These are phyloP conservation scores for Phylloscopus trochiloides DNA, from an alignment of 2,113 vertebrate genomes.

Conservation along the genomic window DNA sequence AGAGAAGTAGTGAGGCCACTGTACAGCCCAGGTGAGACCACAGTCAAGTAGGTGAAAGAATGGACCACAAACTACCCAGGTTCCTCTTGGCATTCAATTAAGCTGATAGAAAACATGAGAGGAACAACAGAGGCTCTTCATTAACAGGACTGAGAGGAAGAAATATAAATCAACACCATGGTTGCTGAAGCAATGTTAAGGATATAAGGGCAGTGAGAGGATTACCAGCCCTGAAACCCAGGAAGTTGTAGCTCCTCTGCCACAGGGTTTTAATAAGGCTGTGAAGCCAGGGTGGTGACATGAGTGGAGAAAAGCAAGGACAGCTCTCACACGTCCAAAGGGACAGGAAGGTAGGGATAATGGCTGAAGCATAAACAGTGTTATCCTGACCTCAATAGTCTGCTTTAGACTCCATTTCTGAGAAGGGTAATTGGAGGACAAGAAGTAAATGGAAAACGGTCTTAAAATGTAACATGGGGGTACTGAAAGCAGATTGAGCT, in stretches of 20 bases:
- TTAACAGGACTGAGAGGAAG: background rate
- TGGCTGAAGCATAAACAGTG: background rate
- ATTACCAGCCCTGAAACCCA: background rate
- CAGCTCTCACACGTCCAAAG: accelerated
- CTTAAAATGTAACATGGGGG: background rate
- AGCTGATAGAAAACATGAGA: background rate
- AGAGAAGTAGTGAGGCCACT: background rate
- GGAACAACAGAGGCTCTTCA: background rate
- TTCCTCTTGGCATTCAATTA: background rate
- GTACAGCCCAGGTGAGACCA: background rate
- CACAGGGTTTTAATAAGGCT: background rate
- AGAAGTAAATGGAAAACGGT: background rate
- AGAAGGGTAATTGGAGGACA: background rate
- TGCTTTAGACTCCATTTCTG: background rate
- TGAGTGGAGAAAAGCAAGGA: background rate
- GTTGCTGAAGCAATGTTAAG: background rate
- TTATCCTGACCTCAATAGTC: background rate
- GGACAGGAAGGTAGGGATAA: background rate
- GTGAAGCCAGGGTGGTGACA: background rate
- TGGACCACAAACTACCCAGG: background rate
- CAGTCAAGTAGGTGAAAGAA: background rate
- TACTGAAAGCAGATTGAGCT: background rate
- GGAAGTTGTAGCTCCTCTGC: background rate
- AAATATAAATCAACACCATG: background rate
- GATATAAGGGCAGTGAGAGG: background rate